Base-by-base conservation (phyloP, 2,113 vertebrate genomes). In the Rhinolophus ferrumequinum region DNA sequence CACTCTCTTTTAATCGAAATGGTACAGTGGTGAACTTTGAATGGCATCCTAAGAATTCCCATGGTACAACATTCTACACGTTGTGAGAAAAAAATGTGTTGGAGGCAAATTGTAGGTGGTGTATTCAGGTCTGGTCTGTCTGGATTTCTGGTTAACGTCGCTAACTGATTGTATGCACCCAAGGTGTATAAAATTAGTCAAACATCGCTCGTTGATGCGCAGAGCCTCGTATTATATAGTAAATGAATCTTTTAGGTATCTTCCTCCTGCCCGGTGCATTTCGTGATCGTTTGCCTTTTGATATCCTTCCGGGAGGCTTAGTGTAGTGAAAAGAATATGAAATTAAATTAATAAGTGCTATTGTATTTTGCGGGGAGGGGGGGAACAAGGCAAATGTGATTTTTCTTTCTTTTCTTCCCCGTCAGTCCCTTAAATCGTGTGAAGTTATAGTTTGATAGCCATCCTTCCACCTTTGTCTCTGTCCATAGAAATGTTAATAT, bases 241-340 rank as follows among this genome's bases (percentile, higher is more conserved):
- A 58, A 88, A 33, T 88, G 35, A 82, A n/a, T 12, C 44, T 87
- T 90, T 41, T 33, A 83, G 92, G 52, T 90, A 60, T 92, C 8
- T 83, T 44, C 93, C 35, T 93, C 15, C 44, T 96, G 93, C 85
- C 28, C 33, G 83, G 66, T 92, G 54, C 66, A 54, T 83, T 92
- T 86, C 86, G 50, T 89, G 44, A 75, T 94, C 24, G 66, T 93
- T 91, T 93, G 44, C 62, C 50, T 88, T 60, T 77, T 76, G 66
- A 16, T 84, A 69, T 24, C 33, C n/a, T 62, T 72, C 35, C 41
- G 67, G 2, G 62, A 66, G 44, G 44, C 41, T 84, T 82, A 47
- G 50, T 93, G 2, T 88, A 91, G 58, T 69, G 50, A 90, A 94
- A 88, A 88, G 5, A 54, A 69, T 85, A 41, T 35, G 60, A 75